Percentiles rank a stretch among this genome's conserved stretches.
phyloP scores from a whole-genome alignment of 2,797 vertebrate genomes.

The Sphenodon punctatus region DNA sequence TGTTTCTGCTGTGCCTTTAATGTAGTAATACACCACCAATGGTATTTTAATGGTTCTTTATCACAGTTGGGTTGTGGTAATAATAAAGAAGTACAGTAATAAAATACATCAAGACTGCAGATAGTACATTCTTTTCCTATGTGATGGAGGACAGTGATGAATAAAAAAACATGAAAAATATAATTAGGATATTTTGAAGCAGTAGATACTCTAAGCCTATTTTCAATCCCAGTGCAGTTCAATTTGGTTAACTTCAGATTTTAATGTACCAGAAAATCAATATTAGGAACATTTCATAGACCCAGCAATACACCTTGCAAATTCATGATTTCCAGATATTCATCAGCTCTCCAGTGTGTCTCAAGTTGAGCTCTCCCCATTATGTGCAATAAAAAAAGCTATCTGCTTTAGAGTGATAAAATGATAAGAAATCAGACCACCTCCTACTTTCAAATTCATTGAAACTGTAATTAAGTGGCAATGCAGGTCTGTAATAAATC shows the following conservation, averaged over 20 bases:
- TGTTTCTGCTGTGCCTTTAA: constrained; percentile 48
- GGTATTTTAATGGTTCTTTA: constrained; percentile 60
- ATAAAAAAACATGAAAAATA: constrained; percentile 39
- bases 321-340: constrained; percentile 59
- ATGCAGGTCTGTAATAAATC: neutral
- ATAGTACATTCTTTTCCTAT: constrained; percentile 15
- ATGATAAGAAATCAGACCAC: neutral
- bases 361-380: constrained; percentile 34
- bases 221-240: constrained; percentile 46
- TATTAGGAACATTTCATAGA: constrained; percentile 48
- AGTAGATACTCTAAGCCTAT: constrained; percentile 31
- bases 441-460: constrained; percentile 8
- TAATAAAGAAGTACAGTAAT: constrained; percentile 3
- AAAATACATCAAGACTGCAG: constrained; percentile 26
- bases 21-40: constrained; percentile 31
- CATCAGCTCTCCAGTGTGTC: constrained; percentile 20
- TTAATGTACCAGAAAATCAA: constrained; percentile 62
- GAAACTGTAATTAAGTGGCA: neutral
- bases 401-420: constrained; percentile 25
- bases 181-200: constrained; percentile 60
- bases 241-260: constrained; percentile 51
- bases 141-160: constrained; percentile 9
- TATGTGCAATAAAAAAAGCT: neutral
- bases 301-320: constrained; percentile 22
- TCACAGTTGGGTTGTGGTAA: constrained; percentile 35